Conservation (phyloP, 1,140 invertebrate species). For the Panagrolaimus sp. region DNA sequence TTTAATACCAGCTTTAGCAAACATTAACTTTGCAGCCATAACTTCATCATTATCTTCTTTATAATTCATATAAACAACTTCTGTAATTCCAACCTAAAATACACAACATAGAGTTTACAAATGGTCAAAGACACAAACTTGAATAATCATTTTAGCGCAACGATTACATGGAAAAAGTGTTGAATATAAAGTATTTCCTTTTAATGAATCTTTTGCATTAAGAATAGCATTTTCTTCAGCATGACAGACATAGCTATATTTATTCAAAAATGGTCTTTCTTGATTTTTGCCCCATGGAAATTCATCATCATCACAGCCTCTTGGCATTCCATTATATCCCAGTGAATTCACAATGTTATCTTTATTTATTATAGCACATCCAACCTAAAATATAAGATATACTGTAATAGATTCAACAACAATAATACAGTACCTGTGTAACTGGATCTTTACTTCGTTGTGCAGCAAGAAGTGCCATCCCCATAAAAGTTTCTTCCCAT, state of each 20-base stretch:
- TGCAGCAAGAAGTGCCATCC: conserved; percentile 72
- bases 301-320: conserved; percentile 75
- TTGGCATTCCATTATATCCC: conserved; percentile 93
- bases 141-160: conserved; percentile 93
- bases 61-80: conserved; percentile 20
- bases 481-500: conserved; percentile 94
- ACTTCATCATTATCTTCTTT: conserved; percentile 9
- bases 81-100: conserved; percentile 17
- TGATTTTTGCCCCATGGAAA: conserved; percentile 70
- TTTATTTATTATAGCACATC: conserved; percentile 80
- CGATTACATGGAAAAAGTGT: conserved; percentile 89
- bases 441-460: conserved; percentile 86
- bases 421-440: conserved; percentile 68
- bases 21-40: conserved; percentile 11
- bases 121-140: conserved; percentile 58
- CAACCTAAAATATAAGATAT: conserved; percentile 65
- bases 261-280: conserved; percentile 20
- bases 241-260: conserved; percentile 73
- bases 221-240: conserved; percentile 93
- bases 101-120: background rate
- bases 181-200: conserved; percentile 72
- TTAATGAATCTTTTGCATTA: conserved; percentile 74
- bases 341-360: conserved; percentile 83
- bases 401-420: background rate
- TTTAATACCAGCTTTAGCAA: background rate